Percentiles rank a stretch among this genome's conserved stretches.
Evolutionary conservation across 2,888 invertebrate genomes (phyloP).

Genomic region (Diplolepis rosae): DNA sequence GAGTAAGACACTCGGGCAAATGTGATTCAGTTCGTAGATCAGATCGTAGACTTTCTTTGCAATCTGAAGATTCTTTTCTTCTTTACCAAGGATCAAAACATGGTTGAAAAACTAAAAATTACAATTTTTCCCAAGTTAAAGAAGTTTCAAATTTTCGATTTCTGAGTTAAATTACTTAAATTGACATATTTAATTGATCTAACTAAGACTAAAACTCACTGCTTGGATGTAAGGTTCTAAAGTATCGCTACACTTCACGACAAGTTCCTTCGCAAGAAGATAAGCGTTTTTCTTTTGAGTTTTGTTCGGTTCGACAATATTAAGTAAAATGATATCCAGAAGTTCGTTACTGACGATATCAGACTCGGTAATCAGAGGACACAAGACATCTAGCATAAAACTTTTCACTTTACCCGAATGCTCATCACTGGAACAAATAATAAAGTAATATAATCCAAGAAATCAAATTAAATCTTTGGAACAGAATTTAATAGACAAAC

Average conservation of each 20-base stretch:
- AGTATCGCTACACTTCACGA: slow-evolving; percentile 92
- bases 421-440: slow-evolving; percentile 82
- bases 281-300: slow-evolving; percentile 92
- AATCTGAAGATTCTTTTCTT: slow-evolving; percentile 86
- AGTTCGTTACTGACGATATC: slow-evolving; percentile 96
- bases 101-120: slow-evolving; percentile 95
- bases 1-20: slow-evolving; percentile 89
- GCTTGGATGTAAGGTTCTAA: slow-evolving; percentile 96
- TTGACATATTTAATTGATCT: background rate
- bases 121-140: too few species aligned
- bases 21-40: slow-evolving; percentile 96
- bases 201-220: slow-evolving; percentile 76
- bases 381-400: slow-evolving; percentile 96
- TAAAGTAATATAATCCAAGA: background rate
- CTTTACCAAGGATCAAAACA: slow-evolving; percentile 93
- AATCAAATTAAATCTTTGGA: too few species aligned
- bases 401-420: slow-evolving; percentile 97
- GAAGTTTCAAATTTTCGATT: too few species aligned
- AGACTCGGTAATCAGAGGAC: slow-evolving; percentile 95
- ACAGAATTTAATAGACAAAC: background rate
- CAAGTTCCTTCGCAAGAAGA: slow-evolving; percentile 91
- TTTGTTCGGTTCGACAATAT: slow-evolving; percentile 95
- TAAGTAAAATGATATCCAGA: slow-evolving; percentile 93
- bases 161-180: too few species aligned
- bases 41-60: slow-evolving; percentile 93